phyloP scores from a whole-genome alignment of 2,797 vertebrate genomes.

The Intellagama lesueurii region DNA sequence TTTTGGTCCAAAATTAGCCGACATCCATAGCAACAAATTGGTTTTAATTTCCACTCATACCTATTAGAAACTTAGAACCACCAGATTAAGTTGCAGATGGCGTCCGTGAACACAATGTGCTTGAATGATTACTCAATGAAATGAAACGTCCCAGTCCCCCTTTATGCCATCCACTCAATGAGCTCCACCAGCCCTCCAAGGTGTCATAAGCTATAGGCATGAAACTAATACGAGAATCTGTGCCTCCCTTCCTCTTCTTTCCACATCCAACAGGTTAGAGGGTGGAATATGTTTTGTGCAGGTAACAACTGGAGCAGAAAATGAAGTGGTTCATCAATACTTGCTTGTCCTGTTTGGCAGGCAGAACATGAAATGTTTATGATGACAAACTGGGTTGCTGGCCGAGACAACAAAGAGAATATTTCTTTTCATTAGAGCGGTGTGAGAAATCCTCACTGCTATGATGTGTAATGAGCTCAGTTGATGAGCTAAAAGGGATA shows the following conservation, averaged over 20 bases:
- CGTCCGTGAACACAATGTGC: constrained; percentile 41
- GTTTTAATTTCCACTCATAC: constrained; percentile 30
- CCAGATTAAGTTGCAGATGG: constrained; percentile 40
- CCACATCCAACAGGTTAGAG: constrained; percentile 59
- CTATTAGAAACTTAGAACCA: constrained; percentile 28
- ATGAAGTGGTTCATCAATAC: constrained; percentile 49
- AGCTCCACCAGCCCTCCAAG: constrained; percentile 14
- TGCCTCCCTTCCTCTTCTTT: background rate
- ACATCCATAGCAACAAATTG: constrained; percentile 8
- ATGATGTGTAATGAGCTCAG: background rate
- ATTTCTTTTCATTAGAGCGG: background rate
- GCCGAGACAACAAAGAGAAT: background rate
- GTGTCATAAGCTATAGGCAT: constrained; percentile 20
- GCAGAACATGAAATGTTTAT: constrained; percentile 11
- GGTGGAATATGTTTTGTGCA: constrained; percentile 47
- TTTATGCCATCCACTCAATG: constrained; percentile 31
- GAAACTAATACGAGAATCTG: constrained; percentile 44
- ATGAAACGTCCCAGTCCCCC: constrained; percentile 26
- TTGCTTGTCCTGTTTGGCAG: constrained; percentile 52
- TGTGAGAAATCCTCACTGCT: constrained; percentile 30
- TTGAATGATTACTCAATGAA: constrained; percentile 34
- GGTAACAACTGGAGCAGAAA: constrained; percentile 55
- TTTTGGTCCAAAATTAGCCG: constrained; percentile 37
- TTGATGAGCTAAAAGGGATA: background rate
- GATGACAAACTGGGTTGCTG: background rate